Base-by-base conservation (phyloP, 2,888 invertebrate genomes). In the Drosophila paranaensis region DNA sequence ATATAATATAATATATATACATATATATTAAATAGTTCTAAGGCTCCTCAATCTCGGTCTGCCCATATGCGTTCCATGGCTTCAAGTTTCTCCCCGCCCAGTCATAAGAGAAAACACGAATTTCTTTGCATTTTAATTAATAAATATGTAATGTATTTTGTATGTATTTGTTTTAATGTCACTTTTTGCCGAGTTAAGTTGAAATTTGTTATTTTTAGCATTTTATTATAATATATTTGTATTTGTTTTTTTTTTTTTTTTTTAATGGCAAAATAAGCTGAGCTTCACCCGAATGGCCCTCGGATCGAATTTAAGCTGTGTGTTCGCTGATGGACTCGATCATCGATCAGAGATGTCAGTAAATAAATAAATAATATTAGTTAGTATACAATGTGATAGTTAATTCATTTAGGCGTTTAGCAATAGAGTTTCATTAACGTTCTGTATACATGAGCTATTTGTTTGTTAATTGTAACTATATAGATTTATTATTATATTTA, bases 281-380 rank as follows among this genome's bases (percentile, higher is more conserved):
- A 60, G 77, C 74, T 66, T 73, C 57, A 55, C 61, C 61, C 66
- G 66, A 77, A 77, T 72, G 35, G 57, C 48, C 35, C 45, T 65
- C 46, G 56, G 45, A 66, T 43, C 73, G 73, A 72, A 73, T 55
- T 61, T 39, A 50, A 67, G 13, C 14, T 53, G 13, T 33, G 25
- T 53, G 13, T 33, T 35, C 16, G 10, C 16, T 57, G 53, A 60
- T 71, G 48, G 71, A 71, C 65, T 58, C 37, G 46, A 35, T 50
- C 56, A 51, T 73, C 10, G 37, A 65, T 45, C n/a, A 25, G 55
- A 51, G 55, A 51, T 60, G 51, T 81, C 60, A 75, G 79, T 81
- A 83, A 83, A 83, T 81, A 83, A 83, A 83, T 81, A 85, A 83
- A 74, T 83, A 86, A 70, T 81, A 56, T 77, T 69, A 79, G 63